phyloP scores from a whole-genome alignment of 2,888 invertebrate species.

The Sinohyriopsis cumingii region DNA sequence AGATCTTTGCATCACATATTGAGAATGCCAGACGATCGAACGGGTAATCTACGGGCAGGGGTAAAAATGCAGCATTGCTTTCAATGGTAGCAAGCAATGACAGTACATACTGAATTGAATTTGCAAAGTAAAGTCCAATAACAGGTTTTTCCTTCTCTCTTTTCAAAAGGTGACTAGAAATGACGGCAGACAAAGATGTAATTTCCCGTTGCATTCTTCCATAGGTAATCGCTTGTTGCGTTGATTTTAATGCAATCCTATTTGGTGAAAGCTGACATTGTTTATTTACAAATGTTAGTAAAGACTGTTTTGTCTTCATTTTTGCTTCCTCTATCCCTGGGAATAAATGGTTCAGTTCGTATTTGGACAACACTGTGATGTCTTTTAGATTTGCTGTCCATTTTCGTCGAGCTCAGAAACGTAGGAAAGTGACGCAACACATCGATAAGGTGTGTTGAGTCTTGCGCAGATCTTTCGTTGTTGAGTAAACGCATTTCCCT shows the following conservation, averaged over 20 bases:
- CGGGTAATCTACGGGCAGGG: constrained; percentile 54
- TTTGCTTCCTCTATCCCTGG: neutral
- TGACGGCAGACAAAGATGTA: constrained; percentile 12
- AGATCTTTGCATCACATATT: constrained; percentile 44
- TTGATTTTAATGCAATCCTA: constrained; percentile 40
- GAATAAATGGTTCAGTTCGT: constrained; percentile 37
- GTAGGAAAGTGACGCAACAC: constrained; percentile 46
- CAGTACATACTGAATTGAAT: constrained; percentile 44
- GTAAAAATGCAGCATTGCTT: constrained; percentile 49
- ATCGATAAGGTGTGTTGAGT: constrained; percentile 39
- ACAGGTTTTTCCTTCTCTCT: constrained; percentile 14
- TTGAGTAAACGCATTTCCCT: constrained; percentile 35
- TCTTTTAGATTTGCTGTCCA: constrained; percentile 17
- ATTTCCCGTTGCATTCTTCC: constrained; percentile 25
- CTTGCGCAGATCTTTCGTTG: constrained; percentile 39
- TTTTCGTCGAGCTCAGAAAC: constrained; percentile 34
- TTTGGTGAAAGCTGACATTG: constrained; percentile 27
- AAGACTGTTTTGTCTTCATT: neutral
- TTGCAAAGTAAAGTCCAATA: constrained; percentile 47
- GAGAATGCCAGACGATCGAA: constrained; percentile 49
- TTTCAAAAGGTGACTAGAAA: constrained; percentile 4
- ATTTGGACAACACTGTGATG: constrained; percentile 34
- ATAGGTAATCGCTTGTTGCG: constrained; percentile 31
- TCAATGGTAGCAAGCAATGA: constrained; percentile 72
- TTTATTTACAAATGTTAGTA: constrained; percentile 26